A percentile compares a stretch with the other conserved stretches of the same genome.
These are phyloP conservation scores for Drosophila sordidula DNA, from an alignment of 2,888 invertebrate genomes.

Conservation along the genomic window DNA sequence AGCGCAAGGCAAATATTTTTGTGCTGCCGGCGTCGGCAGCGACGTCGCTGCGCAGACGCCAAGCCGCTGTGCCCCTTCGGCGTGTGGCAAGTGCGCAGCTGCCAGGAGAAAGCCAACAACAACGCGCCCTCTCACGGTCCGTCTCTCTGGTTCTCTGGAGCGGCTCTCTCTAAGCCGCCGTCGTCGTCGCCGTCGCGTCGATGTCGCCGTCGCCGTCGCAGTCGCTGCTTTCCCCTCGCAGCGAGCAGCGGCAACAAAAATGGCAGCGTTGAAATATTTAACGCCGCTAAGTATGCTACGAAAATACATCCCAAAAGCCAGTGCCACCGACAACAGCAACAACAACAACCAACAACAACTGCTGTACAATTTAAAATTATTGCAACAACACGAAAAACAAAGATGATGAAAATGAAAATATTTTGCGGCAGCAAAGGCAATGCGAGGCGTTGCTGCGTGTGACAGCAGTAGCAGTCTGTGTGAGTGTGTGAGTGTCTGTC, in stretches of 20 bases:
- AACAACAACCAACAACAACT: constrained; percentile 6
- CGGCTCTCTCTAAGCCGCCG: constrained; percentile 15
- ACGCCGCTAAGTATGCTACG: constrained; percentile 79
- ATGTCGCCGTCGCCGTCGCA: constrained; percentile 8
- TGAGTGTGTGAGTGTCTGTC: constrained; percentile 10
- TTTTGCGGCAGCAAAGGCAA: constrained; percentile 29
- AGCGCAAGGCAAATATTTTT: constrained; percentile 33
- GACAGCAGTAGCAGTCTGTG: constrained; percentile 48
- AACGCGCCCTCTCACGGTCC: constrained; percentile 11
- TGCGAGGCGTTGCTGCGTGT: constrained; percentile 73
- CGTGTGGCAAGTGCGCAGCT: constrained; percentile 56
- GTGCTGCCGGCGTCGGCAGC: constrained; percentile 40
- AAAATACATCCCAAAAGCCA: constrained; percentile 60
- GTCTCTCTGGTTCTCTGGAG: not conserved
- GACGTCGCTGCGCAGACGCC: constrained; percentile 61
- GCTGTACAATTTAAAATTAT: constrained; percentile 59
- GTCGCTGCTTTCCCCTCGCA: constrained; percentile 25
- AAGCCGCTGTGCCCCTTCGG: constrained; percentile 14
- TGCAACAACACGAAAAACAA: constrained; percentile 40
- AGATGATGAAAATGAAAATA: constrained; percentile 62
- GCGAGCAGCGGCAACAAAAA: constrained; percentile 51
- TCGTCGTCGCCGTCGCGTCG: constrained; percentile 15
- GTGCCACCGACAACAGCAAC: constrained; percentile 9
- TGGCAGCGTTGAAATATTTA: constrained; percentile 81
- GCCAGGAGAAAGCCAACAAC: constrained; percentile 39